These are phyloP conservation scores for Meriones unguiculatus DNA, from an alignment of 2,113 vertebrate species.

Conservation along the genomic window DNA sequence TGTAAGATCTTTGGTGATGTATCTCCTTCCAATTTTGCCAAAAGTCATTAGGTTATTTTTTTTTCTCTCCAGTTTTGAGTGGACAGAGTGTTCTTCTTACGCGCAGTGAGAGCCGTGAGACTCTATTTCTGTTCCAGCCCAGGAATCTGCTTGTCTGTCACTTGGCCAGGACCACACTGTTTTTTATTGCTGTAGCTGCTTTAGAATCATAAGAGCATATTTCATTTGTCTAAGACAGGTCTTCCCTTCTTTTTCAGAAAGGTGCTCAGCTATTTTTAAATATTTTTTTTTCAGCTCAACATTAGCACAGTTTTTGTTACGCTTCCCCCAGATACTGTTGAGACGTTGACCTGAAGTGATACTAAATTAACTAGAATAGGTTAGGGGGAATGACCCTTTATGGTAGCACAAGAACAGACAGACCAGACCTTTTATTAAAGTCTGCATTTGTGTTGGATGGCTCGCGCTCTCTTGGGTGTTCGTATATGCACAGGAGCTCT, in stretches of 20 bases:
- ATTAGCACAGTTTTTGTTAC: constrained; percentile 1
- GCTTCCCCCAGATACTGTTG: not conserved
- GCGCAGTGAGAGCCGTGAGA: not conserved
- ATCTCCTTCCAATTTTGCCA: not conserved
- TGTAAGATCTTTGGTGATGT: not conserved
- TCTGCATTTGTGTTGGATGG: not conserved
- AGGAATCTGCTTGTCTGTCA: constrained; percentile 52
- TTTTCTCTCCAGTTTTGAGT: not conserved
- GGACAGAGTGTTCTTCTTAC: constrained; percentile 1
- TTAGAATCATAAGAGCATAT: constrained; percentile 42
- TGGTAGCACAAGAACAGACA: not conserved
- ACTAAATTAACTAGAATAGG: constrained; percentile 28
- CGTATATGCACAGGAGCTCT: not conserved
- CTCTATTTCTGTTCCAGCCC: constrained; percentile 35
- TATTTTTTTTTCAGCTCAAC: constrained; percentile 46
- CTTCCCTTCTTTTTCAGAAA: constrained; percentile 52
- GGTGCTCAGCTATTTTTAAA: constrained; percentile 48
- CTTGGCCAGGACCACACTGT: constrained; percentile 26
- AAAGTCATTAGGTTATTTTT: not conserved
- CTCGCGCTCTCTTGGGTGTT: not conserved
- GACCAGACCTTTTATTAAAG: not conserved
- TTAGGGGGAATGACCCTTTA: not conserved
- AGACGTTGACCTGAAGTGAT: constrained; percentile 30
- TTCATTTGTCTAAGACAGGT: constrained; percentile 51
- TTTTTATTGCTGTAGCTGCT: constrained; percentile 60